Evolutionary conservation across 2,888 invertebrate species (phyloP).

Genomic region (Drosophila trichaetosa): DNA sequence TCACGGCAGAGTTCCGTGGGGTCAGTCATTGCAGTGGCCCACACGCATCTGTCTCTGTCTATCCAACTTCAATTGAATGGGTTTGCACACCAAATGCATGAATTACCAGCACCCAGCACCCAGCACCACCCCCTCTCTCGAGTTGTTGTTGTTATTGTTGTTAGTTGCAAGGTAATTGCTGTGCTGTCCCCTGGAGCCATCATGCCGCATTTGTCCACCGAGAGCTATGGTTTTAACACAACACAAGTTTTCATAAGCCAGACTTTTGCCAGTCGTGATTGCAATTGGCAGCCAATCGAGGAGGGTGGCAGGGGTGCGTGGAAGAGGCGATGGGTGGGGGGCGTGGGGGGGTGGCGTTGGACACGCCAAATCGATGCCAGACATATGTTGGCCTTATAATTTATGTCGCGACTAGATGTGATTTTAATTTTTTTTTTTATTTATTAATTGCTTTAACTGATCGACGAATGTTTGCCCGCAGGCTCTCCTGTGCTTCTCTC

Average conservation of each 20-base stretch:
- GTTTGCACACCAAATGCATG: constrained; percentile 25
- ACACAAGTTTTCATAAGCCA: constrained; percentile 31
- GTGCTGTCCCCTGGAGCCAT: constrained; percentile 75
- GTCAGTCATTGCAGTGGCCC: constrained; percentile 68
- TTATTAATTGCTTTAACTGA: constrained; percentile 72
- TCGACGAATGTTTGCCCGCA: constrained; percentile 56
- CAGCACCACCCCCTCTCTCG: background rate
- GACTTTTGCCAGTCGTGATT: constrained; percentile 68
- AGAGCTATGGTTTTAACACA: constrained; percentile 71
- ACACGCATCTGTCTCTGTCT: constrained; percentile 67
- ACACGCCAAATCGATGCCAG: constrained; percentile 43
- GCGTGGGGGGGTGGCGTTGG: constrained; percentile 4
- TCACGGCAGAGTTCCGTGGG: constrained; percentile 72
- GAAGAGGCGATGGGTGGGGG: background rate
- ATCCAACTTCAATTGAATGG: constrained; percentile 16
- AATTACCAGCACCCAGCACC: background rate
- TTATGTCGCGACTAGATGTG: constrained; percentile 61
- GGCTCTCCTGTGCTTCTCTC: constrained; percentile 21
- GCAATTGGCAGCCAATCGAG: constrained; percentile 69
- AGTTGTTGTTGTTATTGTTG: constrained; percentile 37
- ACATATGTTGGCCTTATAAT: constrained; percentile 79
- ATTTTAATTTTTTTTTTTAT: constrained; percentile 59
- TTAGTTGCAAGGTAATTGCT: constrained; percentile 69
- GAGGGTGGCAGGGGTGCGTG: constrained; percentile 2
- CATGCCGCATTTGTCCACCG: constrained; percentile 80